Conservation (phyloP, 2,113 vertebrate species). For the Delphinus delphis region DNA sequence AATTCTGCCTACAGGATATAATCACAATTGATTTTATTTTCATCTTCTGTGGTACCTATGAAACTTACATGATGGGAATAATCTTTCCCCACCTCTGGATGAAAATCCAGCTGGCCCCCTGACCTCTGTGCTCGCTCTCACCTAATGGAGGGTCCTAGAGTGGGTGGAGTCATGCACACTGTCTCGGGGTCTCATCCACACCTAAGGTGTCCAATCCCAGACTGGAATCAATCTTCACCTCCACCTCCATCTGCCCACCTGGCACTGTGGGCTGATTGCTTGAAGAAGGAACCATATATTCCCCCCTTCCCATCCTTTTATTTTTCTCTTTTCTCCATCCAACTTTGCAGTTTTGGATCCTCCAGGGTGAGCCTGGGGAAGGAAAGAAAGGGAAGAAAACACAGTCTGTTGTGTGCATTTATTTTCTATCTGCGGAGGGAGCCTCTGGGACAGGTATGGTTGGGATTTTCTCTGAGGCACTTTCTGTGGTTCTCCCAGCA, state of each 20-base stretch:
- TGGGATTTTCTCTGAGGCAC: neutral
- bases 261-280: neutral
- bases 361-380: neutral
- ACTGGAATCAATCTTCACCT: neutral
- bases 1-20: neutral
- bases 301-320: accelerated
- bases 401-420: neutral
- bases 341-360: neutral
- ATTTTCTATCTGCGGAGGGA: neutral
- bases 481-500: neutral
- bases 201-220: neutral
- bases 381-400: neutral
- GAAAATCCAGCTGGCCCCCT: neutral
- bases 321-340: neutral
- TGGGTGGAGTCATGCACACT: neutral
- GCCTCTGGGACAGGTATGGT: accelerated
- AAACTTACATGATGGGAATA: neutral
- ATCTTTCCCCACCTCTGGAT: neutral
- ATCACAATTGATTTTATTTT: neutral
- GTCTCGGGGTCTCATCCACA: neutral
- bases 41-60: neutral
- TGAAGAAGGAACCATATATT: neutral
- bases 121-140: neutral
- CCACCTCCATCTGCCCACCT: neutral
- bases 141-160: neutral